These are phyloP conservation scores for Turritopsis rubra DNA, from an alignment of 30 jellyfish, hydroid and myxozoan genomes.

Conservation along the genomic window DNA sequence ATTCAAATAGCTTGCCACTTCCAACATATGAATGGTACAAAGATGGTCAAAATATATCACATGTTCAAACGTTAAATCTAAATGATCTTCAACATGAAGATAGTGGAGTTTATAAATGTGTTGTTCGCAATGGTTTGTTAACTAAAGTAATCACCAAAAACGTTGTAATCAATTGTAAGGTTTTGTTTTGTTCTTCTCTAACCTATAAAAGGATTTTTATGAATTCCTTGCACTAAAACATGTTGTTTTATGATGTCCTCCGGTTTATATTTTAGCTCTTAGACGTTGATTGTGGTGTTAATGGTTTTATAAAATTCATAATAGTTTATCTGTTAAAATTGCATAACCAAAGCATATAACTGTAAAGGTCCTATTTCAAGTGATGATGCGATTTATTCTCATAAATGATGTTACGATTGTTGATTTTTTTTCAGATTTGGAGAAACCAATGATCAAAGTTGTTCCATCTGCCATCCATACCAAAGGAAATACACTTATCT, in stretches of 20 bases:
- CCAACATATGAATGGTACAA: slow-evolving; percentile 3
- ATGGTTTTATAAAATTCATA: too few species aligned
- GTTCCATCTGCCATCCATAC: background rate
- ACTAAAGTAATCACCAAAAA: background rate
- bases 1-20: background rate
- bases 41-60: slow-evolving; percentile 13
- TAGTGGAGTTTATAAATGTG: slow-evolving; percentile 17
- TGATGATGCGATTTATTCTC: too few species aligned
- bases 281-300: too few species aligned
- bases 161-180: background rate
- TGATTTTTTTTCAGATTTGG: background rate
- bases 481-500: background rate
- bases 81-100: background rate
- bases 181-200: too few species aligned
- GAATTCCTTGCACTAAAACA: too few species aligned
- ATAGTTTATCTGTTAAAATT: too few species aligned
- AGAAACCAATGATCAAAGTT: background rate
- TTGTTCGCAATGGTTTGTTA: background rate
- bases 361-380: too few species aligned
- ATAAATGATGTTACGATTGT: too few species aligned
- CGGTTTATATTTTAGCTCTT: too few species aligned
- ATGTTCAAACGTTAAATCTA: background rate
- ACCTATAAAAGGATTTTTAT: too few species aligned
- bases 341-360: too few species aligned
- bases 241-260: too few species aligned